Conservation (phyloP, 2,113 vertebrate species). For the Pandion haliaetus region DNA sequence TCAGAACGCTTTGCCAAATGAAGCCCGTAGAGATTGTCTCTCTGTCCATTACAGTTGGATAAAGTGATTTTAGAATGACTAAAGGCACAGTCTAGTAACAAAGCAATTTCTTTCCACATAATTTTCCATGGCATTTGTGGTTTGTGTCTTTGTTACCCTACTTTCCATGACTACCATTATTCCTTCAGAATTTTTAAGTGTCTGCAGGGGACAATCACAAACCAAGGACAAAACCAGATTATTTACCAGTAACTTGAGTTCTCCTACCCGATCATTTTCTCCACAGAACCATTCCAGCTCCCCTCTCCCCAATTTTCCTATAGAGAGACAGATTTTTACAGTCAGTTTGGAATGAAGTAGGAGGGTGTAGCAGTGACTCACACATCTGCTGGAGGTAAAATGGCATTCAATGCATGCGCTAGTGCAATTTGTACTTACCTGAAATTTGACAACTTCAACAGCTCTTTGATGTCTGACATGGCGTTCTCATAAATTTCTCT, state of each 20-base stretch:
- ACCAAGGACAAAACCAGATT: conserved; percentile 20
- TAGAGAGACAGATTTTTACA: conserved; percentile 36
- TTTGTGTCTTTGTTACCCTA: conserved; percentile 38
- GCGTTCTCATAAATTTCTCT: conserved; percentile 19
- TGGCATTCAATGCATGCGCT: conserved; percentile 78
- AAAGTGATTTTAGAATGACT: conserved; percentile 26
- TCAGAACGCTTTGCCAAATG: neutral
- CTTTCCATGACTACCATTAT: conserved; percentile 20
- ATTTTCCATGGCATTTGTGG: conserved; percentile 38
- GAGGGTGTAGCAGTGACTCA: conserved; percentile 59
- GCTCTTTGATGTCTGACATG: conserved; percentile 46
- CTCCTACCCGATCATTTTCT: conserved; percentile 18
- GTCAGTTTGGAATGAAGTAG: conserved; percentile 51
- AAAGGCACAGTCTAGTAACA: conserved; percentile 13
- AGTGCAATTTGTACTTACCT: conserved; percentile 70
- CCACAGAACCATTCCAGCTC: conserved; percentile 8
- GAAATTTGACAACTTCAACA: conserved; percentile 62
- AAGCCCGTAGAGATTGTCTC: neutral
- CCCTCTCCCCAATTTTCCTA: neutral
- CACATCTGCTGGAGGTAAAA: conserved; percentile 57
- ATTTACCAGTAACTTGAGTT: conserved; percentile 56
- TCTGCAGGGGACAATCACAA: conserved; percentile 18
- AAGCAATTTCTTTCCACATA: conserved; percentile 20
- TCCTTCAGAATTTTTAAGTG: conserved; percentile 23
- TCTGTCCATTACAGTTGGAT: neutral